A percentile compares a stretch with the other conserved stretches of the same genome.
Evolutionary conservation across 1,140 invertebrate species (phyloP).

Genomic region (Rhopalosiphum padi): DNA sequence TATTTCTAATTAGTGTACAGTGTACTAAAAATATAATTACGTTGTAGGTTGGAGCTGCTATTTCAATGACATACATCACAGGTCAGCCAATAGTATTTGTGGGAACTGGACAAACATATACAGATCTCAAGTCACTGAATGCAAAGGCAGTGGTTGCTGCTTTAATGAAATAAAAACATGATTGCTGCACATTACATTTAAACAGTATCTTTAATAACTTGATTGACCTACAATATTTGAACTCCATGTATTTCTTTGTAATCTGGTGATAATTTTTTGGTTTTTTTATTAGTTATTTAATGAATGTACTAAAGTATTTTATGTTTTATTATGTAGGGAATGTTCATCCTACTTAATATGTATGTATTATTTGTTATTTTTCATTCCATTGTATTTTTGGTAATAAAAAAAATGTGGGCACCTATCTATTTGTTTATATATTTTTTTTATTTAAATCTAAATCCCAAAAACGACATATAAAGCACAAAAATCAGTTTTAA

Average conservation of each 20-base stretch:
- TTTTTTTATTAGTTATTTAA: conserved; percentile 52
- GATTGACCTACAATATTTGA: neutral
- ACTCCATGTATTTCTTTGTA: neutral
- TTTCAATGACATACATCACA: conserved; percentile 99
- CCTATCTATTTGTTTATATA: neutral
- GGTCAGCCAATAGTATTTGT: conserved; percentile 99
- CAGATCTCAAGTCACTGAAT: conserved; percentile 95
- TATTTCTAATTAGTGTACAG: neutral
- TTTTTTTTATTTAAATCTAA: neutral
- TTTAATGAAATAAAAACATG: conserved; percentile 82
- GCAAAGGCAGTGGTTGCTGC: conserved; percentile 96
- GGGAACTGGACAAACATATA: conserved; percentile 98
- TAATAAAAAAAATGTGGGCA: conserved; percentile 34
- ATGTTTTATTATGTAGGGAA: conserved; percentile 36
- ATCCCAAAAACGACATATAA: neutral
- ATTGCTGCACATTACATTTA: conserved; percentile 19
- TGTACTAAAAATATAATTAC: neutral
- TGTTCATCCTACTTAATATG: conserved; percentile 44
- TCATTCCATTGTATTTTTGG: conserved; percentile 55
- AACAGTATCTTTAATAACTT: conserved; percentile 26
- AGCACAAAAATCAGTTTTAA: too few relatives aligned
- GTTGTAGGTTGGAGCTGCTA: conserved; percentile 91
- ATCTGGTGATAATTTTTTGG: conserved; percentile 44
- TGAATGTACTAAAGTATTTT: conserved; percentile 19
- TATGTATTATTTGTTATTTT: conserved; percentile 53